Conservation (phyloP, 2,888 invertebrate species). For the Zaprionus lineosus region DNA sequence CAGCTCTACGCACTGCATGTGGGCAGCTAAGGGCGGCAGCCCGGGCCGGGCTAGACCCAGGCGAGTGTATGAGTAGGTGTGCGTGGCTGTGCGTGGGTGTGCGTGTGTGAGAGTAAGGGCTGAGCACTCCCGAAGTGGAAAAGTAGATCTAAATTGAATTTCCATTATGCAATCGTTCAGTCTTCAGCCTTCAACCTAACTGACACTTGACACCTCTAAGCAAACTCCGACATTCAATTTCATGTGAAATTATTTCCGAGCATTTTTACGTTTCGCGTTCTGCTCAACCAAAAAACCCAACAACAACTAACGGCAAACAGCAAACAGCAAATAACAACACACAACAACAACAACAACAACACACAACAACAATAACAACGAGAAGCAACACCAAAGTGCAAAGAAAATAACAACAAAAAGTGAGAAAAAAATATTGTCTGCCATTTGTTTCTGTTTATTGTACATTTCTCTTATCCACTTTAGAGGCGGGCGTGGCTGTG, state of each 20-base stretch:
- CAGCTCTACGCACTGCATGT: too few species aligned
- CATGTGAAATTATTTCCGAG: constrained; percentile 66
- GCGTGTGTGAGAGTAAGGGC: constrained; percentile 8
- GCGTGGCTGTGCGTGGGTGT: neutral
- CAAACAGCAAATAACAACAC: constrained; percentile 8
- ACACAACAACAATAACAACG: constrained; percentile 4
- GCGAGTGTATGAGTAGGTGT: neutral
- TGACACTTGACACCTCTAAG: constrained; percentile 69
- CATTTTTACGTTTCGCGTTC: constrained; percentile 30
- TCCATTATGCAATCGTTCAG: constrained; percentile 65
- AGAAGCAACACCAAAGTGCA: too few species aligned
- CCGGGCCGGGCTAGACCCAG: too few species aligned
- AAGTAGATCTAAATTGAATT: constrained; percentile 56
- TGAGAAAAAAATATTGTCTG: constrained; percentile 46
- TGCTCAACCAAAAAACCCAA: neutral
- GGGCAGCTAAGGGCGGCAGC: constrained; percentile 26
- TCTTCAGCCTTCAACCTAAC: constrained; percentile 65
- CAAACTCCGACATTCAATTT: constrained; percentile 69
- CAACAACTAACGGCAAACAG: constrained; percentile 2
- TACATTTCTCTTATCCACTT: constrained; percentile 63
- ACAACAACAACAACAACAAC: constrained; percentile 9
- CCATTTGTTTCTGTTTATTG: constrained; percentile 66
- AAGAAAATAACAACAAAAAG: neutral
- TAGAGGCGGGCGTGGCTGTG: constrained; percentile 40
- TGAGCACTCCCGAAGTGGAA: constrained; percentile 23